A percentile compares a stretch with the other conserved stretches of the same genome.
Conservation (phyloP, 2,888 invertebrate genomes). For the Philaethria dido region DNA sequence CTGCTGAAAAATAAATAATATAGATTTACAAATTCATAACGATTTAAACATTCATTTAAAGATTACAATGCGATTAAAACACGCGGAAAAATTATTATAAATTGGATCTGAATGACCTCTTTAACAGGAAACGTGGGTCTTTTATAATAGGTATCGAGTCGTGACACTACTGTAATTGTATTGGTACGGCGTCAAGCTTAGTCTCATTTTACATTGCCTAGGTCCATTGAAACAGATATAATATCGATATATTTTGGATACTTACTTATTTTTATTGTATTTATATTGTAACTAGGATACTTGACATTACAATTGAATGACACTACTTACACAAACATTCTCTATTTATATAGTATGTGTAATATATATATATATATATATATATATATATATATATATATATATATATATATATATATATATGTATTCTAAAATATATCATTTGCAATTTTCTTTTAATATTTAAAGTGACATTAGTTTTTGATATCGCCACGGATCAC, state of each 20-base stretch:
- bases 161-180: slow-evolving; percentile 49
- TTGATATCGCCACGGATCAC: slow-evolving; percentile 24
- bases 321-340: background rate
- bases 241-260: background rate
- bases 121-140: slow-evolving; percentile 53
- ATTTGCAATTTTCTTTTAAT: slow-evolving; percentile 14
- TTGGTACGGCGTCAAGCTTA: slow-evolving; percentile 38
- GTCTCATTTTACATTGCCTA: slow-evolving; percentile 45
- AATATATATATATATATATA: background rate
- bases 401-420: background rate
- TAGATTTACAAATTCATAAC: background rate
- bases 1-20: too few species aligned
- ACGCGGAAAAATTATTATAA: slow-evolving; percentile 49
- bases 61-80: slow-evolving; percentile 51
- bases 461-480: slow-evolving; percentile 28
- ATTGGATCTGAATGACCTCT: slow-evolving; percentile 52
- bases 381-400: background rate
- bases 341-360: too few species aligned
- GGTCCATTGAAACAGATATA: slow-evolving; percentile 36
- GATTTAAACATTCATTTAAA: slow-evolving; percentile 24
- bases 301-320: too few species aligned
- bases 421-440: background rate
- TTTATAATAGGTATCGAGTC: slow-evolving; percentile 50
- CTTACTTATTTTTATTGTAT: background rate
- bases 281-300: background rate